Base-by-base conservation (phyloP, 64 coral and sea anemone species). In the Dendronephthya gigantea region DNA sequence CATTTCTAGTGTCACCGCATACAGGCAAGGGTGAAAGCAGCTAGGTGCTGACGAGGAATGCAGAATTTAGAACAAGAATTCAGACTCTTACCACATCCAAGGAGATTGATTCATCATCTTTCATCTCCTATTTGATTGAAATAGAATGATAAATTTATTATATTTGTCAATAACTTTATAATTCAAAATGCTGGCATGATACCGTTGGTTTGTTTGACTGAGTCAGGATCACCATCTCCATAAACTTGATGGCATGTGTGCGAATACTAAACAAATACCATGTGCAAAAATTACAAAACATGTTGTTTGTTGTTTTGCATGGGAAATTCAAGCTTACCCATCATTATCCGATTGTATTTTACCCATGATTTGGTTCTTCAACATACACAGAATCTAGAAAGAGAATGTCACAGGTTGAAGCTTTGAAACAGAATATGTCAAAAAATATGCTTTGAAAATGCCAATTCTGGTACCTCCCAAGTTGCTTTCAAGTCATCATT, bases 241-340 rank as follows among this genome's bases (percentile, higher is more conserved):
- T 98, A 45, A 98, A 98, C 68, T 98, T 98, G 72, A 98, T 98
- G 5, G 95, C 91, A 92, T 98, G 95, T 29, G 95, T 98, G 86
- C 95, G 88, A 40, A 98, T 90, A 40, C 95, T 98, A 82, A 45
- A 88, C 17, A 49, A 8, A 50, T 25, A 74, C 40, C 32, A 7
- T 22, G n/a, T n/a, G n/a, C 45, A 22, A 35, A 17, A 66, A 36
- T 48, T 49, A 85, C 19, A 69, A 1, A 56, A 16, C 12, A 27
- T 65, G 30, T 59, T 65, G 32, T 14, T 28, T 68, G 17, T 55
- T 82, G 33, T 50, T n/a, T n/a, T n/a, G n/a, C n/a, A n/a, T n/a
- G n/a, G n/a, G n/a, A n/a, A n/a, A n/a, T n/a, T 83, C 0, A 17
- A 58, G 34, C 82, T 88, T 87, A 98, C 95, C 95, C 95, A 91